Percentiles rank a stretch among this genome's conserved stretches.
phyloP scores from a whole-genome alignment of 2,888 invertebrate genomes.

The Adineta ricciae region DNA sequence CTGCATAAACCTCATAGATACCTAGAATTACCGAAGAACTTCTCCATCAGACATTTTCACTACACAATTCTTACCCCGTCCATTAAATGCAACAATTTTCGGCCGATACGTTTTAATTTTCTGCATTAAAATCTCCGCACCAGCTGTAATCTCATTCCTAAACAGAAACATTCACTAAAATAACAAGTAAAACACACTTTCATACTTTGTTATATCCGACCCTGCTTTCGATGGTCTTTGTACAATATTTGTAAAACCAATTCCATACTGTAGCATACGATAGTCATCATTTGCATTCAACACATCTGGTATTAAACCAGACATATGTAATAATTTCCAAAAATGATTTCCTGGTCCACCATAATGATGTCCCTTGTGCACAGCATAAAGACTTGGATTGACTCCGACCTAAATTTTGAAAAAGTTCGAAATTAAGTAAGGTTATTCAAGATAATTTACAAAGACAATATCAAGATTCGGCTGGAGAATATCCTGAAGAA shows the following conservation, averaged over 20 bases:
- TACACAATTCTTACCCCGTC: conserved; percentile 60
- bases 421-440: neutral
- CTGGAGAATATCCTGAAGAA: conserved; percentile 83
- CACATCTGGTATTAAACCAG: conserved; percentile 83
- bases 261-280: conserved; percentile 79
- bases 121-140: conserved; percentile 71
- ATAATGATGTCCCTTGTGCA: conserved; percentile 94
- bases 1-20: conserved; percentile 91
- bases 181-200: neutral
- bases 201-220: conserved; percentile 68
- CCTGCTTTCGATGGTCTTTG: conserved; percentile 86
- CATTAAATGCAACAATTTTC: conserved; percentile 92
- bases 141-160: conserved; percentile 53
- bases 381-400: conserved; percentile 90
- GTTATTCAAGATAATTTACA: conserved; percentile 67
- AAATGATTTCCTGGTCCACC: conserved; percentile 97
- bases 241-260: conserved; percentile 96
- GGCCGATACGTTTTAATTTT: conserved; percentile 83
- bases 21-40: conserved; percentile 39
- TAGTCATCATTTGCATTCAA: conserved; percentile 92
- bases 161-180: conserved; percentile 31
- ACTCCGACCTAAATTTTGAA: conserved; percentile 72
- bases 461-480: conserved; percentile 92
- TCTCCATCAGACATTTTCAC: too few species aligned
- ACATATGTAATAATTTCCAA: conserved; percentile 88